A percentile compares a stretch with the other conserved stretches of the same genome.
Conservation (phyloP, 2,888 invertebrate genomes). For the Panorpa germanica region DNA sequence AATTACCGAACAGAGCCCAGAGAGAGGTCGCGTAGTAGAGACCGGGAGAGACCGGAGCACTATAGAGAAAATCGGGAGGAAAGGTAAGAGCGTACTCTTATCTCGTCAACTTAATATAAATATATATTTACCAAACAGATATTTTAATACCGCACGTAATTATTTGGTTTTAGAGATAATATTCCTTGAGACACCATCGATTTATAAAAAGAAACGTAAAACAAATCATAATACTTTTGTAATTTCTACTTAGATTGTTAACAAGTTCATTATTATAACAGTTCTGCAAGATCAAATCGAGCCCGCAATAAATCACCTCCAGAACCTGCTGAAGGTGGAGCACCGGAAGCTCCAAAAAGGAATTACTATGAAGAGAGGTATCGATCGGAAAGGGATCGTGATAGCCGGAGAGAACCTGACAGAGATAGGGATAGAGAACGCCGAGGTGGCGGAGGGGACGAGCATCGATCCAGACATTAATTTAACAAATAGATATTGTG, state of each 20-base stretch:
- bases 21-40: slow-evolving; percentile 68
- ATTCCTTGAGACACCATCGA: no score
- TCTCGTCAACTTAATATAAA: no score
- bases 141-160: no score
- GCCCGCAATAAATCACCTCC: slow-evolving; percentile 13
- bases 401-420: slow-evolving; percentile 35
- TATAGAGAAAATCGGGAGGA: slow-evolving; percentile 64
- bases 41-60: slow-evolving; percentile 45
- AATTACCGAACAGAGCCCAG: slow-evolving; percentile 37
- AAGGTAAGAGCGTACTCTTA: no score
- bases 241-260: no score
- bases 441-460: slow-evolving; percentile 44
- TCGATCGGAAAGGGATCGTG: slow-evolving; percentile 43
- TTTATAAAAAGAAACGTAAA: no score
- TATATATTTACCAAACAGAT: no score
- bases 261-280: no score
- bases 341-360: slow-evolving; percentile 9
- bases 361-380: slow-evolving; percentile 86
- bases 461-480: slow-evolving; percentile 52
- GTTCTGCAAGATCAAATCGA: slow-evolving; percentile 1
- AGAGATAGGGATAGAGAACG: slow-evolving; percentile 43
- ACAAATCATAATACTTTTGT: no score
- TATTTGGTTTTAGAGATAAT: no score
- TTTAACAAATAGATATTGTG: no score
- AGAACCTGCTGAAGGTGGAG: slow-evolving; percentile 19